Percentiles rank a stretch among this genome's conserved stretches.
Conservation (phyloP, 2,113 vertebrate genomes). For the Psilopsiagon aymara region DNA sequence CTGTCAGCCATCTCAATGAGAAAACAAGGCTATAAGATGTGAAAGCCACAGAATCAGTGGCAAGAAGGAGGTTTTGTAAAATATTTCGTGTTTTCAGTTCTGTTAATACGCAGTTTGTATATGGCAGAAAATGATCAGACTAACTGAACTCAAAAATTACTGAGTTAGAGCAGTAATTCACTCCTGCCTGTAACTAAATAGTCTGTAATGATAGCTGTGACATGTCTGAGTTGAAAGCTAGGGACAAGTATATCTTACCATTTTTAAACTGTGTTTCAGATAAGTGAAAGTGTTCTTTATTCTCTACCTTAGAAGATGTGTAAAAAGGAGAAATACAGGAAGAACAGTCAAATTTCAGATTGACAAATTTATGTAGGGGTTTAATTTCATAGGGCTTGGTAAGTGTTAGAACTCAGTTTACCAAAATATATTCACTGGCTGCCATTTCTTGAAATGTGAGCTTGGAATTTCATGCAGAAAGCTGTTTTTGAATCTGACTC, state of each 20-base stretch:
- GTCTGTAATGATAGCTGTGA: not conserved
- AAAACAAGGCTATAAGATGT: not conserved
- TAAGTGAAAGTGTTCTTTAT: not conserved
- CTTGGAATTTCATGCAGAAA: not conserved
- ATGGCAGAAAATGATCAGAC: not conserved
- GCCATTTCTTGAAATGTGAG: not conserved
- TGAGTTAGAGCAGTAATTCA: not conserved
- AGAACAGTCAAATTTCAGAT: not conserved
- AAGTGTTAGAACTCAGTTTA: not conserved
- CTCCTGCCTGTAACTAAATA: not conserved
- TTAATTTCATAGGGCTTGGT: not conserved
- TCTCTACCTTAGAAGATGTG: not conserved
- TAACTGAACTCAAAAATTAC: not conserved
- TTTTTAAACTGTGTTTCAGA: not conserved
- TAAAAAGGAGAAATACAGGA: not conserved
- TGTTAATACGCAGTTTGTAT: not conserved
- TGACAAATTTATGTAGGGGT: not conserved
- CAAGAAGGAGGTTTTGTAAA: not conserved
- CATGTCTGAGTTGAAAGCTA: not conserved
- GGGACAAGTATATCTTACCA: not conserved
- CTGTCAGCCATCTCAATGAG: not conserved
- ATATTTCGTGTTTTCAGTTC: not conserved
- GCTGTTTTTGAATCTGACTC: not conserved
- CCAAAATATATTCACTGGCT: not conserved
- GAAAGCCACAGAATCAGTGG: not conserved